Percentiles rank a stretch among this genome's conserved stretches.
These are phyloP conservation scores for Drosophila birchii DNA, from an alignment of 2,888 invertebrate genomes.

Conservation along the genomic window DNA sequence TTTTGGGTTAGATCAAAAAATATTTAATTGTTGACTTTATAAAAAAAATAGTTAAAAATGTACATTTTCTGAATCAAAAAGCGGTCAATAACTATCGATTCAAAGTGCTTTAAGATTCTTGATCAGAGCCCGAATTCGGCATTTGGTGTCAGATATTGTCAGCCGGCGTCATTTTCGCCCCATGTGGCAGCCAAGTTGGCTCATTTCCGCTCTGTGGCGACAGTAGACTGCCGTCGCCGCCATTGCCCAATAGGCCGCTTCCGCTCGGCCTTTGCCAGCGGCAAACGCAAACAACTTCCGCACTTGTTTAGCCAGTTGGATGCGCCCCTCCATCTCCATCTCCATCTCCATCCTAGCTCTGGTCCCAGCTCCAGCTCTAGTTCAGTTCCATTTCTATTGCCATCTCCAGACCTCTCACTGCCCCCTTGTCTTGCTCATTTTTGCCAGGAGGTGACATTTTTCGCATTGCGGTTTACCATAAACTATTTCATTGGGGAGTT, in stretches of 20 bases:
- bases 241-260: slow-evolving; percentile 77
- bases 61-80: neutral
- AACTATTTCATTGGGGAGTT: slow-evolving; percentile 81
- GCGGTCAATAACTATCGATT: neutral
- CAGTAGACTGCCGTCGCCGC: slow-evolving; percentile 60
- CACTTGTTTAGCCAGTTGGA: slow-evolving; percentile 63
- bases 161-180: slow-evolving; percentile 50
- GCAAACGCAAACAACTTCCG: slow-evolving; percentile 73
- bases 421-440: slow-evolving; percentile 65
- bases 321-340: slow-evolving; percentile 34
- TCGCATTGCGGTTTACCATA: slow-evolving; percentile 85
- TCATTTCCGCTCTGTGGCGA: slow-evolving; percentile 77
- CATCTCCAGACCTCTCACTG: slow-evolving; percentile 18
- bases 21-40: neutral
- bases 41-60: neutral
- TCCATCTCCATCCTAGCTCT: neutral
- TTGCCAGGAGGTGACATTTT: slow-evolving; percentile 84
- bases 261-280: slow-evolving; percentile 68
- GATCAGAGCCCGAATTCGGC: neutral
- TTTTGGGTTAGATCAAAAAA: neutral
- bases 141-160: slow-evolving; percentile 29
- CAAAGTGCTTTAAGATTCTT: neutral
- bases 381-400: slow-evolving; percentile 8
- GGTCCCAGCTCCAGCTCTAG: slow-evolving; percentile 12
- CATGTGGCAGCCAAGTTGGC: slow-evolving; percentile 75